Base-by-base conservation (phyloP, 2,113 vertebrate genomes). In the Oreochromis spilurus region DNA sequence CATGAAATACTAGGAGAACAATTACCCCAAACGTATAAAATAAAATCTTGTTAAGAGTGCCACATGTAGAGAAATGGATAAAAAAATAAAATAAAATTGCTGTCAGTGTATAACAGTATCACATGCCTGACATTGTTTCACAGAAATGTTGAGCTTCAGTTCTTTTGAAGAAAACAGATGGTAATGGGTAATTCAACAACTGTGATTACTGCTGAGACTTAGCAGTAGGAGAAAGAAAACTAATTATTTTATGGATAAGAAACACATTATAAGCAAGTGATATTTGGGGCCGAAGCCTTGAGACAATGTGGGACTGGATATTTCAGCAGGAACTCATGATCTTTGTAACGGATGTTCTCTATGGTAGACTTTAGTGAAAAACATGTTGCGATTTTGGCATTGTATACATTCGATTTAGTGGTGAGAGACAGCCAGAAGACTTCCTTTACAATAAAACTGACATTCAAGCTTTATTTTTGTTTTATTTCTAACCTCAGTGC, bases 101-200 rank as follows among this genome's bases (percentile, higher is more conserved):
- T 92, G 53, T 85, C 40, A 67, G 16, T 17, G 36, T 38, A 84
- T 52, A 78, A 78, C 67, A 81, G 60, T 31, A 48, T 88, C 79
- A 54, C n/a, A 38, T 89, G 53, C 54, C 31, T 50, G 21, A 87
- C 70, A 81, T 86, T 21, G 75, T 43, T 62, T 52, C 55, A 11
- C 57, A 36, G 60, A 82, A 85, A 90, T 40, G 60, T 24, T 26
- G 40, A 81, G 58, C 75, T 82, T 83, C 43, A 34, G 1, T 48
- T 91, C 79, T 89, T 38, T 62, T 84, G 83, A 81, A 84, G 54
- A 81, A 87, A 85, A 58, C 67, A 83, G 83, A 86, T 84, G 26
- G 52, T 78, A 54, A 79, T 43, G 82, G 72, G 21, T 82, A 53
- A 91, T 89, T 65, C 57, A 87, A 81, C 86, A 72, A 86, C 52